Evolutionary conservation across 2,113 vertebrate genomes (phyloP), one percentile per base, ranked within the genome.

Genomic region (Carassius gibelio): DNA sequence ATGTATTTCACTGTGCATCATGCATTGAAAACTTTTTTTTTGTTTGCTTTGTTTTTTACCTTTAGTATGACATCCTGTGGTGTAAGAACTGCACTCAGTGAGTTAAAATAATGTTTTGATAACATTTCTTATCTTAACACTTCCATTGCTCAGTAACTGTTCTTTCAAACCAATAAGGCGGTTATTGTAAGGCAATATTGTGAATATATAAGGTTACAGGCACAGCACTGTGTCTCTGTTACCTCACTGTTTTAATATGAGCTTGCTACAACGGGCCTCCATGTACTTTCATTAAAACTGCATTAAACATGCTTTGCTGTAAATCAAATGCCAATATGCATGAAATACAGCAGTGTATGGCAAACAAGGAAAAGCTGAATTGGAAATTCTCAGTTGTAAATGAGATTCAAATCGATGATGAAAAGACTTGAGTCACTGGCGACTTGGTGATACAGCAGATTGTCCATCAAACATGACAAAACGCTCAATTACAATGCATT

Each of bases 381-480:
- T 8, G 5, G 17, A 77, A 36, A 78, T 13, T 7, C 0, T 38
- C 5, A 23, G 57, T 23, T 71, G 36, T 42, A 30, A 81, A 30
- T 4, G n/a, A 81, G 61, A 81, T 64, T 26, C 36, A 26, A 23
- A 61, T 61, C 21, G 8, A 57, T 57, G 17, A 77, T 59, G 55
- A 78, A 59, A 79, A 10, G 42, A 74, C 38, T 74, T 23, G 66
- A 66, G 62, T 26, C 6, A 34, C 8, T 68, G 26, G 3, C 13
- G 64, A 8, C 14, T 66, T 45, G 8, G 36, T 48, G 61, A 45
- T 45, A 11, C 78, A 8, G 13, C 36, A 66, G 38, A 80, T 11
- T 45, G 61, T 69, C 62, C 80, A 69, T 69, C 80, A 69, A 55
- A 82, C 34, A 50, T 82, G 64, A 69, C 62, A 52, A 78, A 79